phyloP scores from a whole-genome alignment of 1,140 invertebrate genomes.

The Grapholita molesta region DNA sequence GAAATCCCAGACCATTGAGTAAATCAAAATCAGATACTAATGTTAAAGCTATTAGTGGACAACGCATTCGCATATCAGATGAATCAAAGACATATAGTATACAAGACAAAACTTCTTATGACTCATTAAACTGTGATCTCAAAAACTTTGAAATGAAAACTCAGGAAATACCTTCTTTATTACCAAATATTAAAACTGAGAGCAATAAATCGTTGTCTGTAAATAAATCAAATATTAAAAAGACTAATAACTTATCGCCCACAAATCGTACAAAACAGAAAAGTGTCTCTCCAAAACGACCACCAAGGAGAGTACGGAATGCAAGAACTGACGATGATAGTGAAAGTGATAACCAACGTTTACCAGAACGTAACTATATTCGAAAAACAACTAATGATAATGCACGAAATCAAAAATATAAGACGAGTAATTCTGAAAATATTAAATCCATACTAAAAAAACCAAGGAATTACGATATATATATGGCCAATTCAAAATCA shows the following conservation, averaged over 20 bases:
- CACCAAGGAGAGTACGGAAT: conserved; percentile 63
- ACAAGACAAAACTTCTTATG: conserved; percentile 63
- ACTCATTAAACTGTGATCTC: conserved; percentile 73
- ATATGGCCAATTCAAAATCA: conserved; percentile 39
- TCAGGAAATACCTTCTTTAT: conserved; percentile 52
- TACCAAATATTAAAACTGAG: conserved; percentile 71
- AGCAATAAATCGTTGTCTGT: conserved; percentile 51
- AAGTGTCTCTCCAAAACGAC: conserved; percentile 67
- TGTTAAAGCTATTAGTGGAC: conserved; percentile 79
- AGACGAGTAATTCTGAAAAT: conserved; percentile 59
- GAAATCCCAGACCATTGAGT: conserved; percentile 34
- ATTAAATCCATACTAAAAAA: conserved; percentile 86
- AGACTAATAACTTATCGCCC: conserved; percentile 43
- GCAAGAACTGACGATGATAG: conserved; percentile 68
- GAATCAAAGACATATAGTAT: conserved; percentile 51
- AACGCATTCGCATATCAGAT: conserved; percentile 78
- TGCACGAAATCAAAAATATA: conserved; percentile 47
- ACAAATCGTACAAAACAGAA: conserved; percentile 67
- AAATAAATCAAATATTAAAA: conserved; percentile 61
- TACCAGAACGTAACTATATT: conserved; percentile 50
- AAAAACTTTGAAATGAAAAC: conserved; percentile 63
- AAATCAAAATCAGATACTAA: conserved; percentile 67
- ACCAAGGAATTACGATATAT: conserved; percentile 65
- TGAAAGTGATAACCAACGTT: conserved; percentile 68
- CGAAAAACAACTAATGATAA: conserved; percentile 43